A percentile compares a stretch with the other conserved stretches of the same genome.
phyloP scores from a whole-genome alignment of 2,797 vertebrate species.

The Cygnus olor region DNA sequence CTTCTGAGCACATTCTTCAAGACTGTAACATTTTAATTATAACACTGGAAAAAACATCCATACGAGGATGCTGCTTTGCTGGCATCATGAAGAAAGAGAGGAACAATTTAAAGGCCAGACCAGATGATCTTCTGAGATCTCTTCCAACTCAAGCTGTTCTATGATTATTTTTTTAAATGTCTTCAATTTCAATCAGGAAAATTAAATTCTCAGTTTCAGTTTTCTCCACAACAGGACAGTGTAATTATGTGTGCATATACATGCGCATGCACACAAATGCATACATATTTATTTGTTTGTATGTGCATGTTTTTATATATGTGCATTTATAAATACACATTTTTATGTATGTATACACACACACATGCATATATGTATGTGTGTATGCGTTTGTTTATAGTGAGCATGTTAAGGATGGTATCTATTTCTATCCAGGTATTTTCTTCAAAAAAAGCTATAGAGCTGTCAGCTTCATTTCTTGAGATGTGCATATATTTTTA shows the following conservation, averaged over 20 bases:
- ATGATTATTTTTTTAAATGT: conserved; percentile 17
- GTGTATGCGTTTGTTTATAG: not conserved
- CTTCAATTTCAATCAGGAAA: not conserved
- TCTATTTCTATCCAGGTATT: not conserved
- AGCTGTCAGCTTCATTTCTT: not conserved
- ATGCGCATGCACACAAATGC: accelerated
- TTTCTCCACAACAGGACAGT: not conserved
- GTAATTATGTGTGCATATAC: not conserved
- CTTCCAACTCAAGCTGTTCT: not conserved
- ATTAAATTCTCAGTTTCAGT: not conserved
- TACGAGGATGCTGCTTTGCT: conserved; percentile 4
- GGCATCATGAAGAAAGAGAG: conserved; percentile 23
- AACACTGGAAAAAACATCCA: not conserved
- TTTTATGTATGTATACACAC: not conserved
- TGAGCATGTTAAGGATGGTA: not conserved
- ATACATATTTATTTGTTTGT: accelerated
- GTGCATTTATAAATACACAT: not conserved
- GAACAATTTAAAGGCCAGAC: not conserved
- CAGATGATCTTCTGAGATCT: not conserved
- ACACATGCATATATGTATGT: not conserved
- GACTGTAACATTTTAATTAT: conserved; percentile 59
- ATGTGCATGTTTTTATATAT: not conserved
- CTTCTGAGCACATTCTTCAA: conserved; percentile 37
- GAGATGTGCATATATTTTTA: not conserved
- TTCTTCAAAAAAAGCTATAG: not conserved